Evolutionary conservation across 1,140 invertebrate genomes (phyloP).

Genomic region (Drosophila carrolli): DNA sequence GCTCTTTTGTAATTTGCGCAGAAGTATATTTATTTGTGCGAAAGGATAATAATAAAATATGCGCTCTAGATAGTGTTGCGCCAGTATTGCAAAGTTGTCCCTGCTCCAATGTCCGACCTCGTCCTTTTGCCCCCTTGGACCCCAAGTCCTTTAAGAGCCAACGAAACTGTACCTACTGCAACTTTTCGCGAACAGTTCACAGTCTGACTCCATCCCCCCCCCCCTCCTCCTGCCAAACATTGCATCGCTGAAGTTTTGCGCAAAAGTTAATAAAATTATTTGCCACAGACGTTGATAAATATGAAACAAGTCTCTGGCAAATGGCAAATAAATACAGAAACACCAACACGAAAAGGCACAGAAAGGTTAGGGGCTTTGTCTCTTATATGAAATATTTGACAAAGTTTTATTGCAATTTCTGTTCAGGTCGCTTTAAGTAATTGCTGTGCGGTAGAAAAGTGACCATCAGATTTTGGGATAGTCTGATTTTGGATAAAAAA

Average conservation of each 20-base stretch:
- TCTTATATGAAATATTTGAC: slow-evolving; percentile 41
- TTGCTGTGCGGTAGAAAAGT: slow-evolving; percentile 4
- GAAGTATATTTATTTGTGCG: slow-evolving; percentile 77
- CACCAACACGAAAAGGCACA: slow-evolving; percentile 8
- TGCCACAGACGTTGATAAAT: slow-evolving; percentile 81
- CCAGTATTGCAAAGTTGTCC: slow-evolving; percentile 53
- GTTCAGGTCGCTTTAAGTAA: slow-evolving; percentile 34
- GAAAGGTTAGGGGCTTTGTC: slow-evolving; percentile 31
- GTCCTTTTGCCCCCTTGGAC: neutral
- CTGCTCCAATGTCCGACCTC: slow-evolving; percentile 16
- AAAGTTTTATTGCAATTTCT: slow-evolving; percentile 61
- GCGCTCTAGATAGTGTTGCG: slow-evolving; percentile 64
- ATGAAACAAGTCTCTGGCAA: slow-evolving; percentile 66
- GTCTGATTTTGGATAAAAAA: too few relatives aligned
- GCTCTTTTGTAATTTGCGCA: slow-evolving; percentile 78
- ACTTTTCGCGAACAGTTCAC: slow-evolving; percentile 67
- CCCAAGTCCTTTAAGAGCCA: slow-evolving; percentile 11
- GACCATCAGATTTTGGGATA: neutral
- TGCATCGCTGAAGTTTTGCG: slow-evolving; percentile 61
- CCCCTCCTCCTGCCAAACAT: neutral
- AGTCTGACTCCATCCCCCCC: slow-evolving; percentile 16
- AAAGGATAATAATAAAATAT: slow-evolving; percentile 82
- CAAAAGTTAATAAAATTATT: slow-evolving; percentile 82
- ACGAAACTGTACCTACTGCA: slow-evolving; percentile 65
- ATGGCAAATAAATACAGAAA: slow-evolving; percentile 69